Evolutionary conservation across 2,113 vertebrate species (phyloP), one percentile per base, ranked within the genome.

Genomic region (Heterotilapia buettikoferi): DNA sequence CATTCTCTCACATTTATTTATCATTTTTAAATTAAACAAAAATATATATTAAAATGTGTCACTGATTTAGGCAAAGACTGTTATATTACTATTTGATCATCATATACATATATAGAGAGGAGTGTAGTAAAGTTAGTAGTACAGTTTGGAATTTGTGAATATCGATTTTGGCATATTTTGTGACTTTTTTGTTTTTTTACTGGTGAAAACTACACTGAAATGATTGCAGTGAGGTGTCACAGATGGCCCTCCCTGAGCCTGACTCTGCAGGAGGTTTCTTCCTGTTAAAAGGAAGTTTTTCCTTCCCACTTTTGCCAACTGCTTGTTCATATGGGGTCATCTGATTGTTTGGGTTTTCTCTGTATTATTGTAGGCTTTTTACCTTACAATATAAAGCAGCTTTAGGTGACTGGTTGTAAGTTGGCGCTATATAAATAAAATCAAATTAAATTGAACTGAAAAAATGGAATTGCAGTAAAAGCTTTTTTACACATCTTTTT

Each of bases 181-280:
- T 66, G 10, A 63, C 31, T n/a, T 36, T 12, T 12, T 63, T n/a
- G 56, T 16, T 63, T 63, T 63, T 63, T 63, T 36, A 19, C 0
- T 63, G 59, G 31, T 36, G 31, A 36, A 63, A 36, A 19, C 19
- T 36, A 11, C 18, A 63, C 59, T 63, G 59, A 63, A n/a, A 36
- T 63, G 9, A 1, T 36, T 11, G 9, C 9, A 63, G 31, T 63
- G 31, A 63, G 3, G 31, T n/a, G 31, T 6, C 0, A 0, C 31
- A 36, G 31, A 63, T 36, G 9, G 18, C 2, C 59, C 9, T 63
- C 31, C 59, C 9, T 12, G 59, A n/a, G 59, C 31, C 59, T 36
- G 59, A 19, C 9, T 36, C 59, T 63, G 59, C 31, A 10, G 18
- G 9, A 19, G 18, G 59, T 63, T n/a, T 66, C 2, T 66, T 66